Conservation (phyloP, 2,797 vertebrate genomes). For the Gallirallus australis region DNA sequence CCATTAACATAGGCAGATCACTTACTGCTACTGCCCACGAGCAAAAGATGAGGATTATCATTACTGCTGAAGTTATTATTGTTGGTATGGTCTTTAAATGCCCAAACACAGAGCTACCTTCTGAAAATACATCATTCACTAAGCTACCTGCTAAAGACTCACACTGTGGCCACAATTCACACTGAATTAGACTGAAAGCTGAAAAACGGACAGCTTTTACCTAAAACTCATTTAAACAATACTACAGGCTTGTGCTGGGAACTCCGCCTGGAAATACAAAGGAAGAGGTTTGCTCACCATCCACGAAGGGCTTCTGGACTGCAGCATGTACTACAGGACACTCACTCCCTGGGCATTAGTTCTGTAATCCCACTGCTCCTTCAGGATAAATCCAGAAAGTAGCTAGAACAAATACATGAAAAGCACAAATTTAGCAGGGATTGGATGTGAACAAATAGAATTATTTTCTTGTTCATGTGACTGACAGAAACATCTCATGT, state of each 20-base stretch:
- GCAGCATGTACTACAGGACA: background rate
- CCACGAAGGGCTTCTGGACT: background rate
- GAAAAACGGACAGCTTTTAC: background rate
- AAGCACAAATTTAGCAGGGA: background rate
- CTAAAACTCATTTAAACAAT: background rate
- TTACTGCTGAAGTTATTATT: background rate
- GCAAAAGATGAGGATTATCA: background rate
- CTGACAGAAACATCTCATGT: background rate
- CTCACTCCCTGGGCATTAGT: background rate
- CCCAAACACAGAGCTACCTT: background rate
- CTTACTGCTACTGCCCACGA: background rate
- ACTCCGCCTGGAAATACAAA: background rate
- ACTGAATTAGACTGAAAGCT: background rate
- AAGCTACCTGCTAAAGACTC: background rate
- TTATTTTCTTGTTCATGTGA: background rate
- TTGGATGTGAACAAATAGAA: background rate
- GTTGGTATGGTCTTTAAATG: background rate
- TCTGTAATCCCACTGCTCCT: background rate
- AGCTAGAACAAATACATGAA: slow-evolving; percentile 5
- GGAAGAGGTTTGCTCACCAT: background rate
- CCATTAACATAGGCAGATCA: background rate
- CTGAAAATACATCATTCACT: background rate
- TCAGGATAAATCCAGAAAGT: slow-evolving; percentile 55
- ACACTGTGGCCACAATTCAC: background rate
- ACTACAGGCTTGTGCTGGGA: background rate